A percentile compares a stretch with the other conserved stretches of the same genome.
These are phyloP conservation scores for Pomacea maculata DNA, from an alignment of 1,140 invertebrate species.

Conservation along the genomic window DNA sequence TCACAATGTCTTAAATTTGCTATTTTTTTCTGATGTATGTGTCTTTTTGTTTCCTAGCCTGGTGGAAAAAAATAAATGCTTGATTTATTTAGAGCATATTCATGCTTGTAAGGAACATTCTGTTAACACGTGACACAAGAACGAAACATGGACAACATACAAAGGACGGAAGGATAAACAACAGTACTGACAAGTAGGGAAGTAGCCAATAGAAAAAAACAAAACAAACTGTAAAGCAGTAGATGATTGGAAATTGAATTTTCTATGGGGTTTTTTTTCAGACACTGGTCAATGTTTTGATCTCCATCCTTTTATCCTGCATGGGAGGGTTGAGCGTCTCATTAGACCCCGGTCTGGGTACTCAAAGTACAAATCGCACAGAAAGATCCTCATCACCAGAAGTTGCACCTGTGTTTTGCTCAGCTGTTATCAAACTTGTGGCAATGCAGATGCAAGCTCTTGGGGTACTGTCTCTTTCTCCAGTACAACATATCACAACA, in stretches of 20 bases:
- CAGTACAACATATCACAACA: conserved; percentile 41
- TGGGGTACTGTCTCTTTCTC: conserved; percentile 70
- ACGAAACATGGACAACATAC: too few relatives aligned
- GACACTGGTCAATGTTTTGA: conserved; percentile 74
- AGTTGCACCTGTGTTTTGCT: conserved; percentile 93
- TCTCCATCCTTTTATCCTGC: conserved; percentile 72
- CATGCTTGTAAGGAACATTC: neutral
- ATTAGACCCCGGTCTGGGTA: conserved; percentile 49
- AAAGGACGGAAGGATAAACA: too few relatives aligned
- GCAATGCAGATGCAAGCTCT: conserved; percentile 92
- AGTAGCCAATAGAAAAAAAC: too few relatives aligned
- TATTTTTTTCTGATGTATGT: neutral
- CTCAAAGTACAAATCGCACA: conserved; percentile 48
- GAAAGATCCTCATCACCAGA: conserved; percentile 80
- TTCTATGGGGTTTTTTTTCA: conserved; percentile 49
- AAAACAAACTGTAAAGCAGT: too few relatives aligned
- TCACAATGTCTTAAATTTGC: neutral
- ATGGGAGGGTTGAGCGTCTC: conserved; percentile 56
- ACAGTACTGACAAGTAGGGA: too few relatives aligned
- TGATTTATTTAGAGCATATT: neutral
- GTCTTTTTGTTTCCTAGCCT: too few relatives aligned
- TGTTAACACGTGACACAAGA: too few relatives aligned
- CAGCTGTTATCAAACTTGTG: conserved; percentile 92
- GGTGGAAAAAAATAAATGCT: too few relatives aligned
- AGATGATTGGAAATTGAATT: too few relatives aligned